Base-by-base conservation (phyloP, 1,140 invertebrate species). In the Scaptomyza montana region DNA sequence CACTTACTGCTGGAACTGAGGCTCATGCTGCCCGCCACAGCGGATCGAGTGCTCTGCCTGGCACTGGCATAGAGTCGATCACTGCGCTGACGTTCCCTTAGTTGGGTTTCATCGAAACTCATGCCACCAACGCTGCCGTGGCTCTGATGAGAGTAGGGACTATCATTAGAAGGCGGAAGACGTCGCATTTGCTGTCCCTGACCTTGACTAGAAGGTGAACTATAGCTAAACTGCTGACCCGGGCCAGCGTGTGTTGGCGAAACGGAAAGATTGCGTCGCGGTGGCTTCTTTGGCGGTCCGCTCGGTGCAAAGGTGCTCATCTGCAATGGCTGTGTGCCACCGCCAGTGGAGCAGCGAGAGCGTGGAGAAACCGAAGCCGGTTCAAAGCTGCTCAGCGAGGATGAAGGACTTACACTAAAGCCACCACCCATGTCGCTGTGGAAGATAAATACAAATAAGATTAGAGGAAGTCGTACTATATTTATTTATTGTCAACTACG, bases 281-380 rank as follows among this genome's bases (percentile, higher is more conserved):
- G 97, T 57, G 97, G 97, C 92, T 98, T 98, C 92, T 97, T 97
- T 3, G 97, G 96, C 33, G 96, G 96, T 36, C 95, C 96, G 46
- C 96, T 86, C 94, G 97, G 93, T 1, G 89, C 90, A 71, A 91
- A 91, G 7, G 79, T 91, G 54, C 89, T 91, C 81, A 91, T 86
- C 13, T 80, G 74, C 30, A 86, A 55, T 2, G 80, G 74, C 21
- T 80, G 80, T 0, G 63, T 53, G 13, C 66, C 74, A 13, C 80
- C 89, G 0, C 90, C 91, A 1, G 87, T 91, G 25, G 91, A 91
- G 50, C 89, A 85, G 21, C 91, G 81, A 5, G 86, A 91, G 54
- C 91, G 76, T 0, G 91, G 89, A 30, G 91, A 91, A 0, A 91
- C 89, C 6, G 79, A 93, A 82, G 69, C 93, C 64, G 66, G 94